A percentile compares a stretch with the other conserved stretches of the same genome.
phyloP scores from a whole-genome alignment of 2,888 invertebrate species.

The Trissoscelio sp. region DNA sequence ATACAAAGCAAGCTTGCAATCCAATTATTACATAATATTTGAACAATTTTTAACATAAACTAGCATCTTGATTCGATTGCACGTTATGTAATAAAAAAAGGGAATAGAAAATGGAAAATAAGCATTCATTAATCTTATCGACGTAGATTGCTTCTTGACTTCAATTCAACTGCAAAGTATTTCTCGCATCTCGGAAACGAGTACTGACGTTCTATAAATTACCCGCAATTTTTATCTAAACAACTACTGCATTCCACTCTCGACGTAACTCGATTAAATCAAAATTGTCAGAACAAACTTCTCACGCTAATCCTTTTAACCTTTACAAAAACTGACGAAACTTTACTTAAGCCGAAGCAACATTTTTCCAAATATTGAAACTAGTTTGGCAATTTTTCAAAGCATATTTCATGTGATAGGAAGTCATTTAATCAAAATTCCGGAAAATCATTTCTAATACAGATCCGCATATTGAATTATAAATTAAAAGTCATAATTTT shows the following conservation, averaged over 20 bases:
- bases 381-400: slow-evolving; percentile 22
- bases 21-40: neutral
- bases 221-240: slow-evolving; percentile 13
- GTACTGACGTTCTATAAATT: slow-evolving; percentile 25
- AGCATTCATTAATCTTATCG: slow-evolving; percentile 13
- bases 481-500: no score
- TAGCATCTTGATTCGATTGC: neutral
- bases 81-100: neutral
- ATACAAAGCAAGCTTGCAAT: neutral
- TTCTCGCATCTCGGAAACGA: slow-evolving; percentile 17
- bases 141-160: slow-evolving; percentile 11
- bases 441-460: no score
- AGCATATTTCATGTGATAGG: no score
- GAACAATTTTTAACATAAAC: neutral
- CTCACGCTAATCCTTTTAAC: slow-evolving; percentile 15
- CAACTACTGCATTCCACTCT: neutral
- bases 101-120: neutral
- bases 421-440: no score
- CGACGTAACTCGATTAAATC: slow-evolving; percentile 4
- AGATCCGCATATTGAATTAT: no score
- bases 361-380: slow-evolving; percentile 26
- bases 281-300: neutral
- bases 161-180: slow-evolving; percentile 6
- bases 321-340: neutral
- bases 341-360: slow-evolving; percentile 7